Evolutionary conservation across 2,888 invertebrate genomes (phyloP), one percentile per base, ranked within the genome.

Genomic region (Plemyria rubiginata): DNA sequence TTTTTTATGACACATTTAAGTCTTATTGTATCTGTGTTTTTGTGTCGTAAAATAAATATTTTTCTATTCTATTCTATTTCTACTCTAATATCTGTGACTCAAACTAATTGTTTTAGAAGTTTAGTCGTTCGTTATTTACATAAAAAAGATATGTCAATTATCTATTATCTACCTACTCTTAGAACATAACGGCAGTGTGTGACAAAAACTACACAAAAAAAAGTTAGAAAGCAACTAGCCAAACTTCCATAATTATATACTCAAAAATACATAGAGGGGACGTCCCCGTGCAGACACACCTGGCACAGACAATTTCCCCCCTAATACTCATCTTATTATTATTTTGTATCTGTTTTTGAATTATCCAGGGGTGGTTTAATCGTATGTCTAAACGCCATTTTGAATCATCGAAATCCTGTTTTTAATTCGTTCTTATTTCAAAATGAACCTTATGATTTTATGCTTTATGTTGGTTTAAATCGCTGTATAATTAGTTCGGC

Each of bases 311-410:
- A 80, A 78, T 82, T 88, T 87, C 88, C 84, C 82, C 88, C 81
- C 77, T 75, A 74, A 74, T 79, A 75, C 83, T 82, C 85, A 80
- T 82, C 84, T 83, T 90, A 91, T 92, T 91, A 92, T 92, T 91
- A 91, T 87, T 88, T 90, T 90, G 91, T 92, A 90, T 92, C 92
- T 92, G 90, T 91, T 91, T 90, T 84, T 91, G 90, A 91, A 90
- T 89, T 83, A 87, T 85, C 84, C 82, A 79, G 88, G 92, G 91
- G 90, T 88, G 84, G 82, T 86, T 87, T 90, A 91, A 91, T 91
- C 89, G 90, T 88, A 80, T 78, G 80, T 80, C 84, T 87, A 65
- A 88, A 85, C 90, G 92, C 90, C 88, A 90, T 91, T 87, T 92
- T 92, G 88, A 79, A 88, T 85, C 82, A 77, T 76, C 77, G 6